Base-by-base conservation (phyloP, 35 echinoderm and acorn worm genomes). In the Anneissia japonica region DNA sequence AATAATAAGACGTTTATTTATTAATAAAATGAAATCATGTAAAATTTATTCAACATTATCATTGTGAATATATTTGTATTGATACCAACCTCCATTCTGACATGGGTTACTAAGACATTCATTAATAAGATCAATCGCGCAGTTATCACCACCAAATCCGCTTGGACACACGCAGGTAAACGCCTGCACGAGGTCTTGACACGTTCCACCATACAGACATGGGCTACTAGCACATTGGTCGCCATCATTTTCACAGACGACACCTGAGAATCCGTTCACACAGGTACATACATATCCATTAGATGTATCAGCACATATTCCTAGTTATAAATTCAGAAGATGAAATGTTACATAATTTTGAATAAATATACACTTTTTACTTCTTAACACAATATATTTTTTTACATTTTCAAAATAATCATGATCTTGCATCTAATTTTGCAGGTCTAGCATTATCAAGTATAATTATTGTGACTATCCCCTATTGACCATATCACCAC, bases 61-160 rank as follows among this genome's bases (percentile, higher is more conserved):
- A n/a, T n/a, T n/a, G n/a, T n/a, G n/a, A n/a, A n/a, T n/a, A n/a
- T n/a, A n/a, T n/a, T n/a, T n/a, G n/a, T n/a, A n/a, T n/a, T n/a
- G n/a, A n/a, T 28, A 84, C 74, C 38, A 76, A 91, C 92, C 96
- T 39, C 76, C 84, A 84, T 93, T 91, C 34, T 37, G 73, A 81
- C 96, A 99, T 12, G 96, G 96, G 17, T 9, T 36, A 79, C 89
- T 93, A 13, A 72, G 34, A 79, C 96, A 99, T 38, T 99, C 88
- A 87, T 99, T 72, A 37, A 91, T 86, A 19, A 91, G 77, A 34
- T 99, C 96, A 13, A 86, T 46, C 35, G 94, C 86, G 77, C 96
- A 99, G 73, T 81, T 90, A 17, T 46, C 37, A 14, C 96, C 96
- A 32, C 81, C 73, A 6, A 99, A 77, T 32, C 96, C 96, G 26